Base-by-base conservation (phyloP, 2,888 invertebrate species). In the Hypsopygia costalis region DNA sequence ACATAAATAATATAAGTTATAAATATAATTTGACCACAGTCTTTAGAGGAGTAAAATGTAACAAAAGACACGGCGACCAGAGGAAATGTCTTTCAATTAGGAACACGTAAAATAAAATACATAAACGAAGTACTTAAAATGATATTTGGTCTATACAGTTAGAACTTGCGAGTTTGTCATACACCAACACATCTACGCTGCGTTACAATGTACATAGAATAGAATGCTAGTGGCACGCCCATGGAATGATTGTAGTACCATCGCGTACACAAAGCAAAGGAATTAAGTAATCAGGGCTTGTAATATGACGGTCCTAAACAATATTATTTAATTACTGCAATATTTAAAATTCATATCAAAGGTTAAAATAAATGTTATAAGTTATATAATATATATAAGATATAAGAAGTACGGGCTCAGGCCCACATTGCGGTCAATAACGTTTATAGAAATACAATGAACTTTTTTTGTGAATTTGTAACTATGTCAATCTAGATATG, bases 1-100 rank as follows among this genome's bases (percentile, higher is more conserved):
- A 78, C 69, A 78, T 76, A 73, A 85, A 85, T 82, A 85, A 80
- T 81, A 79, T 82, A 82, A 82, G 81, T 81, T 81, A 83, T 70
- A 69, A 73, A 79, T 72, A 64, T 65, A 62, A 81, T 71, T 67
- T 72, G 80, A 80, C 81, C 78, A 80, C 85, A 86, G 85, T 85
- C 86, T 83, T 85, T 66, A 77, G 62, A 64, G 62, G 76, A 75
- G 65, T 69, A 66, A 73, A 71, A 71, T 71, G 69, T 75, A 76
- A 80, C 70, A 76, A 67, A 65, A 60, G 56, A 57, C 62, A 57
- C 59, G 68, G 62, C 63, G 66, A 67, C 62, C 68, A 71, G 63
- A 64, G 67, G 68, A 77, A 75, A 80, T 81, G 76, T 81, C 71
- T 81, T 74, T 74, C 65, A 62, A 75, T 75, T 85, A 86, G 83